phyloP scores from a whole-genome alignment of 2,888 invertebrate genomes.

The Drosophila longiperda region DNA sequence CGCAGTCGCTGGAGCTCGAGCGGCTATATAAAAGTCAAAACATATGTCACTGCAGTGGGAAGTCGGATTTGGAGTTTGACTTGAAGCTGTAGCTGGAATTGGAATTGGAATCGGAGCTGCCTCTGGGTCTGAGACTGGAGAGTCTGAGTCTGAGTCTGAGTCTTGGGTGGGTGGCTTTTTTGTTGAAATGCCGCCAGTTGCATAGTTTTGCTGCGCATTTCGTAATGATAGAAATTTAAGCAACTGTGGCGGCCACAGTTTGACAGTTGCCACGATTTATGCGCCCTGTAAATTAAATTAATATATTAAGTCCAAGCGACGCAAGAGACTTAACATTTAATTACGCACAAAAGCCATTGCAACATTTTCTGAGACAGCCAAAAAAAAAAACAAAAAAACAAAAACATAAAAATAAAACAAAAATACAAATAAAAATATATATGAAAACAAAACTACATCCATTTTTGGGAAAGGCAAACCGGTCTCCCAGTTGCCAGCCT shows the following conservation, averaged over 20 bases:
- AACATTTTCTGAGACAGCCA: constrained; percentile 51
- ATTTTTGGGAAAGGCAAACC: constrained; percentile 78
- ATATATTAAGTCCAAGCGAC: constrained; percentile 58
- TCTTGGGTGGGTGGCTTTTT: constrained; percentile 50
- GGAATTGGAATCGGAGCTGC: constrained; percentile 18
- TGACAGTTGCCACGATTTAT: constrained; percentile 61
- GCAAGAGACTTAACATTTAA: constrained; percentile 64
- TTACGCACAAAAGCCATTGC: constrained; percentile 75
- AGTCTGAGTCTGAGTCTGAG: constrained; percentile 44
- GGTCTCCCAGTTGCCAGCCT: constrained; percentile 66
- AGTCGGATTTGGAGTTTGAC: constrained; percentile 34
- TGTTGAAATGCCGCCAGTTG: constrained; percentile 24
- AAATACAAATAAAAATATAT: constrained; percentile 24
- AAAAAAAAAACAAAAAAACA: constrained; percentile 8
- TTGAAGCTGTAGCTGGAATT: neutral
- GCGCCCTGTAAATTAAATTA: constrained; percentile 71
- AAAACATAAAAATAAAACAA: constrained; percentile 26
- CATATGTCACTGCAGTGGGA: constrained; percentile 62
- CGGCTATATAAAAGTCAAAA: constrained; percentile 51
- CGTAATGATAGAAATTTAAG: constrained; percentile 72
- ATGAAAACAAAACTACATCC: constrained; percentile 32
- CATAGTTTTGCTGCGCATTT: constrained; percentile 53
- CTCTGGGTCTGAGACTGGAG: neutral
- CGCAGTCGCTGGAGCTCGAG: constrained; percentile 40
- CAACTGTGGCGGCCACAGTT: constrained; percentile 30